A percentile compares a stretch with the other conserved stretches of the same genome.
Conservation (phyloP, 1,140 invertebrate species). For the Pseudomyrmex gracilis region DNA sequence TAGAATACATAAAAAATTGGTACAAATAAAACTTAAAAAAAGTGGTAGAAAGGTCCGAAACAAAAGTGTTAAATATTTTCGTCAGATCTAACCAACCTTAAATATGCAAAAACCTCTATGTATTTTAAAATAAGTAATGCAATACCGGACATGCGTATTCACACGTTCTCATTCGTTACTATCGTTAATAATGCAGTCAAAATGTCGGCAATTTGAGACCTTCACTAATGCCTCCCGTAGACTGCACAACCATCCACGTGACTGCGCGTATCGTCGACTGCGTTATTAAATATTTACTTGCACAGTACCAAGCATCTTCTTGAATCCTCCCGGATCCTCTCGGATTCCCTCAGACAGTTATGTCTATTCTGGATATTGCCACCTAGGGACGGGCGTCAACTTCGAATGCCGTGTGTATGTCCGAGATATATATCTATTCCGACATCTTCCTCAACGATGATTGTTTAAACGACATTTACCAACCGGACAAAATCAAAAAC, state of each 20-base stretch:
- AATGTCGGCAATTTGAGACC: constrained; percentile 65
- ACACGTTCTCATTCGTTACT: constrained; percentile 49
- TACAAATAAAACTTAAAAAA: not conserved
- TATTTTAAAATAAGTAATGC: not conserved
- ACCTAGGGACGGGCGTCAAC: constrained; percentile 49
- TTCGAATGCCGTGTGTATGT: constrained; percentile 23
- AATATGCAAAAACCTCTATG: not conserved
- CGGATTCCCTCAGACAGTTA: constrained; percentile 54
- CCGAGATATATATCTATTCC: constrained; percentile 32
- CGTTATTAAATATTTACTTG: constrained; percentile 62
- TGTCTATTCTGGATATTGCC: constrained; percentile 57
- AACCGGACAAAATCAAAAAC: not conserved
- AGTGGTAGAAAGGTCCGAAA: not conserved
- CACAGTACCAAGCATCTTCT: constrained; percentile 64
- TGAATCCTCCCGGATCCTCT: constrained; percentile 45
- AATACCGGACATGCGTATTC: constrained; percentile 42
- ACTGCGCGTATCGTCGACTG: constrained; percentile 28
- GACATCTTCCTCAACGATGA: not conserved
- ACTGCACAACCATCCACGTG: constrained; percentile 40
- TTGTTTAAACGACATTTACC: too few relatives aligned
- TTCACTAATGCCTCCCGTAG: constrained; percentile 49
- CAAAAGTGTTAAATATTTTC: not conserved
- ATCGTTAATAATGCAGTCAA: constrained; percentile 66
- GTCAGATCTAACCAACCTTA: not conserved
- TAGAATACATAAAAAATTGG: not conserved